A percentile compares a stretch with the other conserved stretches of the same genome.
Evolutionary conservation across 2,113 vertebrate species (phyloP).

Genomic region (Labeo rohita): DNA sequence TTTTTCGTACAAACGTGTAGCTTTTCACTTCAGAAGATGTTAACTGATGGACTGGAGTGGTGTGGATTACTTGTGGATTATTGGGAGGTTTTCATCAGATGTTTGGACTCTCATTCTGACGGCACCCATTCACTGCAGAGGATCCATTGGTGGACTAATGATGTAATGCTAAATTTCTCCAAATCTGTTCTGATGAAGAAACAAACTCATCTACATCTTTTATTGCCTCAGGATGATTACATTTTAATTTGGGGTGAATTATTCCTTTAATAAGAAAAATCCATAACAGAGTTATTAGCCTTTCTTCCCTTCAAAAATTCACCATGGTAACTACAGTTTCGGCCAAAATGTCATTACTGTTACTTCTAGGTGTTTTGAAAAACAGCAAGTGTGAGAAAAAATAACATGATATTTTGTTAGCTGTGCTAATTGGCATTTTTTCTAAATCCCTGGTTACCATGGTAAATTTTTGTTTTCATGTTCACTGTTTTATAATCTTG

Average conservation of each 20-base stretch:
- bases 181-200: too few species aligned
- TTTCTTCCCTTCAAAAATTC: neutral
- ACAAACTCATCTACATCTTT: too few species aligned
- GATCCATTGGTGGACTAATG: too few species aligned
- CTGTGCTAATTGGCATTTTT: neutral
- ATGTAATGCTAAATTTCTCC: too few species aligned
- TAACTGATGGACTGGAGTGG: neutral
- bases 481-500: neutral
- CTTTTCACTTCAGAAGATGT: neutral
- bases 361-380: neutral
- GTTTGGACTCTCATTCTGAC: too few species aligned
- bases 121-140: too few species aligned
- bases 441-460: neutral
- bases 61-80: neutral
- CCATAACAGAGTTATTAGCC: neutral
- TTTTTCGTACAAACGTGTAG: neutral
- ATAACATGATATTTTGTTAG: neutral
- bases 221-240: neutral
- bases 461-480: neutral
- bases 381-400: neutral
- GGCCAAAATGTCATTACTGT: neutral
- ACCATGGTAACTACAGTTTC: neutral
- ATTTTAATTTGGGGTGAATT: neutral
- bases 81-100: too few species aligned
- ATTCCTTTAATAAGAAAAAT: neutral